phyloP scores from a whole-genome alignment of 2,113 vertebrate species.

The Cnemophilus loriae region DNA sequence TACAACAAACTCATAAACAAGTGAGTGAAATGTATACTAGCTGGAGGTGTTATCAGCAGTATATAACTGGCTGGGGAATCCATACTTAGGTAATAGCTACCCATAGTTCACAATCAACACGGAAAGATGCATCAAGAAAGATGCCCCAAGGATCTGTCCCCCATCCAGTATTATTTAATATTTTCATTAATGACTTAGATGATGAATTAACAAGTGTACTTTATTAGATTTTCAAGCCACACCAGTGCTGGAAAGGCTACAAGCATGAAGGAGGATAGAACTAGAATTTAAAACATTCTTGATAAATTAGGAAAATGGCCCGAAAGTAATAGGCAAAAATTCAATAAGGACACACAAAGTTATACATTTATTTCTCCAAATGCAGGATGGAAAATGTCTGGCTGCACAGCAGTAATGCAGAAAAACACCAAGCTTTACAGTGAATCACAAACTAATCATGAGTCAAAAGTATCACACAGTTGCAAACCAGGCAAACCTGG shows the following conservation, averaged over 20 bases:
- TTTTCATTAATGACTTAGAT: conserved; percentile 24
- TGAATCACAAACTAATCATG: not conserved
- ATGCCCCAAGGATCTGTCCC: not conserved
- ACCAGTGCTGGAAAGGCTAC: not conserved
- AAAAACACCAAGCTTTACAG: not conserved
- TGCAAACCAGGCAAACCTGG: not conserved
- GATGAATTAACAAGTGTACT: not conserved
- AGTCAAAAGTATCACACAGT: not conserved
- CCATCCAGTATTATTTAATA: not conserved
- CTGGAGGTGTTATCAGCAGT: not conserved
- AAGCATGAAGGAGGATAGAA: not conserved
- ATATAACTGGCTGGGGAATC: not conserved
- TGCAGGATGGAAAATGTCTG: not conserved
- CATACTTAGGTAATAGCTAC: not conserved
- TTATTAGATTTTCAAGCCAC: conserved; percentile 30
- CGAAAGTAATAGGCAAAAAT: conserved; percentile 17
- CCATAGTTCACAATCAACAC: not conserved
- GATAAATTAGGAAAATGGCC: not conserved
- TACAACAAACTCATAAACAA: not conserved
- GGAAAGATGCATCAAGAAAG: not conserved
- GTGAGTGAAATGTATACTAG: not conserved
- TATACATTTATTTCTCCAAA: conserved; percentile 3
- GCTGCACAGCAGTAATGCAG: not conserved
- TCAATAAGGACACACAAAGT: not conserved
- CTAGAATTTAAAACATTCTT: not conserved